These are phyloP conservation scores for Lethrus apterus DNA, from an alignment of 1,140 invertebrate species.

Conservation along the genomic window DNA sequence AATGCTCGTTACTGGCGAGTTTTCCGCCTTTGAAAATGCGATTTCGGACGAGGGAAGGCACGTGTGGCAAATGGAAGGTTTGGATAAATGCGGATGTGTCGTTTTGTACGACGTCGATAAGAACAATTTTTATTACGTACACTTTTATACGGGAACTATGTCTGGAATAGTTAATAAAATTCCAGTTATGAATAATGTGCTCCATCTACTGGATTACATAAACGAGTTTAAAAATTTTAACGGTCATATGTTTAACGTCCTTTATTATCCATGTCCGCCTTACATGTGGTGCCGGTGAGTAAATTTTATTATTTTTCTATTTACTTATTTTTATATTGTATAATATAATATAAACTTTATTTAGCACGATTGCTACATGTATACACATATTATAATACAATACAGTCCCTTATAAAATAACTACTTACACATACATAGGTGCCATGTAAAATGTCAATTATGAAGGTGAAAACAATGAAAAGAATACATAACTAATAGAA, in stretches of 20 bases:
- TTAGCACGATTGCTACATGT: no score
- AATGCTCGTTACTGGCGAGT: not conserved
- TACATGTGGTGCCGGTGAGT: conserved; percentile 18
- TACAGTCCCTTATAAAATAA: no score
- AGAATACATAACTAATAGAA: no score
- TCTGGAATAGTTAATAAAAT: conserved; percentile 13
- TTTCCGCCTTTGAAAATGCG: not conserved
- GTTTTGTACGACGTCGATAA: conserved; percentile 1
- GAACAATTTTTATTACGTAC: conserved; percentile 8
- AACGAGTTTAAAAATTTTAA: conserved; percentile 16
- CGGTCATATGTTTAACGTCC: conserved; percentile 16
- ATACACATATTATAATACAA: no score
- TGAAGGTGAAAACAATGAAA: no score
- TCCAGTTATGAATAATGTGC: not conserved
- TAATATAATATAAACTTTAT: no score
- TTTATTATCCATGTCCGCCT: conserved; percentile 13
- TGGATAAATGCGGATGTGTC: conserved; percentile 6
- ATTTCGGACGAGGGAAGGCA: conserved; percentile 1
- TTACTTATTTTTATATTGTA: no score
- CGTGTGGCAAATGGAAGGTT: conserved; percentile 13
- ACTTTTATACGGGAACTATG: conserved; percentile 12
- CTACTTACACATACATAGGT: no score
- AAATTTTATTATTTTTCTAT: no score
- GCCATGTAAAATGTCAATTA: no score
- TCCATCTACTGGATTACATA: conserved; percentile 4